Evolutionary conservation across 2,113 vertebrate species (phyloP).

Genomic region (Struthidea cinerea): DNA sequence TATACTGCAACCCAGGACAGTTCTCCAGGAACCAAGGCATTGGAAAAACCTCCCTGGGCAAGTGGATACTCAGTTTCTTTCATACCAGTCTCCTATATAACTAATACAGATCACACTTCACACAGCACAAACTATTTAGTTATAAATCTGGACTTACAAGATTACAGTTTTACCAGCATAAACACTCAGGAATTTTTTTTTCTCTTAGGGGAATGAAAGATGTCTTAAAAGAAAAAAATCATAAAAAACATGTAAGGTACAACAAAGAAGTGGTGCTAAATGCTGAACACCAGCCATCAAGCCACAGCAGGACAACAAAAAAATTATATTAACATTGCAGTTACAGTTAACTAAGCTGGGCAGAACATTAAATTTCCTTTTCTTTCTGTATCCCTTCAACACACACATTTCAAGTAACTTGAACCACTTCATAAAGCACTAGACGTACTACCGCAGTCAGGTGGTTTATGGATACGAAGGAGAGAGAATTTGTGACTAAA

Average conservation of each 20-base stretch:
- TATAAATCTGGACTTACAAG: background rate
- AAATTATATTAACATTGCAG: too few species aligned
- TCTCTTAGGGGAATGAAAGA: background rate
- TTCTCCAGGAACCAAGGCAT: background rate
- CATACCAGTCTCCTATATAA: background rate
- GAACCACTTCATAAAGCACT: background rate
- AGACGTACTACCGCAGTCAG: background rate
- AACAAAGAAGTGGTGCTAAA: background rate
- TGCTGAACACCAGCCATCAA: background rate
- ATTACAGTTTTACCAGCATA: background rate
- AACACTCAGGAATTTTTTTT: background rate
- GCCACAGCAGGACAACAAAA: background rate
- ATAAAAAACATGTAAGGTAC: background rate
- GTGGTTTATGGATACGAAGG: background rate
- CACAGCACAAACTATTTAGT: background rate
- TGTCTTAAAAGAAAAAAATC: background rate
- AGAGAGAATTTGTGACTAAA: background rate
- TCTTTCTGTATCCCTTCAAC: background rate
- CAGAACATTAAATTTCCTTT: background rate
- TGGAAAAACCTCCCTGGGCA: background rate
- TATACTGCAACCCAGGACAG: too few species aligned
- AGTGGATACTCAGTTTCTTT: background rate
- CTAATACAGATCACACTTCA: accelerated
- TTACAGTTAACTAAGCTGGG: background rate
- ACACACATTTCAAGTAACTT: background rate